Evolutionary conservation across 2,113 vertebrate genomes (phyloP).

Genomic region (Bucco capensis): DNA sequence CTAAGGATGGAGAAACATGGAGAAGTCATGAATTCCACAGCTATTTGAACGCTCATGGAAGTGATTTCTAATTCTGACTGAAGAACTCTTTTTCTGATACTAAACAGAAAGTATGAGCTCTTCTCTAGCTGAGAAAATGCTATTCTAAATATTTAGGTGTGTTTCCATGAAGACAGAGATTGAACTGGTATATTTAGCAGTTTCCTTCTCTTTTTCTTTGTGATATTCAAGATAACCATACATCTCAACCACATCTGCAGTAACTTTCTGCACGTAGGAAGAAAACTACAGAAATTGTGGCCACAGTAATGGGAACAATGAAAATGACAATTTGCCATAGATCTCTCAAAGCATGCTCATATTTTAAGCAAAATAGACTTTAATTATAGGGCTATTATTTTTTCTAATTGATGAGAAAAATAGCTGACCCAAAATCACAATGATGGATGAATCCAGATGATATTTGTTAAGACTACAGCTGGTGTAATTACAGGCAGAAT

Average conservation of each 20-base stretch:
- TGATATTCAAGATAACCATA: not conserved
- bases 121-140: not conserved
- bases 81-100: conserved; percentile 1
- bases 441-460: not conserved
- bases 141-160: conserved; percentile 42
- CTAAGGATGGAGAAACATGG: not conserved
- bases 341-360: not conserved
- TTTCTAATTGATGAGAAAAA: not conserved
- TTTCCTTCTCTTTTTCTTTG: not conserved
- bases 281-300: not conserved
- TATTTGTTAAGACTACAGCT: not conserved
- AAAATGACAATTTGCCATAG: not conserved
- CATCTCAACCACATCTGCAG: not conserved
- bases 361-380: not conserved
- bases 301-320: not conserved
- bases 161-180: conserved; percentile 33
- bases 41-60: conserved; percentile 8
- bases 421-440: not conserved
- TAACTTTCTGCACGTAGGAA: not conserved
- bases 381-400: not conserved
- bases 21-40: not conserved
- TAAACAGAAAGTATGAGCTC: conserved; percentile 15
- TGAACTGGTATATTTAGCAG: conserved; percentile 16
- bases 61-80: not conserved
- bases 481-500: not conserved